A percentile compares a stretch with the other conserved stretches of the same genome.
phyloP scores from a whole-genome alignment of 2,888 invertebrate species.

The Callosobruchus maculatus region DNA sequence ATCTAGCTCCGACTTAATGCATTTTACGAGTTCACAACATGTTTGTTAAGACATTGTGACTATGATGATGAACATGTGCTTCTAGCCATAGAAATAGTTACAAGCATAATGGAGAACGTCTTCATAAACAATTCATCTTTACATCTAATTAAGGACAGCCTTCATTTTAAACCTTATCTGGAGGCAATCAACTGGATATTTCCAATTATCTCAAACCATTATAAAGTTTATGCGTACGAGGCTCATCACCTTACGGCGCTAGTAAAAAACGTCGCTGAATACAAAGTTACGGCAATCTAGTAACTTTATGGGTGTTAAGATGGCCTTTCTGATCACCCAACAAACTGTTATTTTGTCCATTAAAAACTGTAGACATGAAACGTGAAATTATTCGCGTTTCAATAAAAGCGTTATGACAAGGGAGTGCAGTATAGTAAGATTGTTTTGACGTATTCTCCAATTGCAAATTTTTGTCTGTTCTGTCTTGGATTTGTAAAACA shows the following conservation, averaged over 20 bases:
- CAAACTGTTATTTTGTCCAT: background rate
- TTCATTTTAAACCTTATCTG: background rate
- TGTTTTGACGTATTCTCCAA: too few species aligned
- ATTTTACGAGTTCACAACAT: too few species aligned
- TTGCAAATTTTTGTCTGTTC: too few species aligned
- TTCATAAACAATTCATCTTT: background rate
- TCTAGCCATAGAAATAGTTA: background rate
- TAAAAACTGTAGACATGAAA: background rate
- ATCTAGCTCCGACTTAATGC: too few species aligned
- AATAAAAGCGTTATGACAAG: too few species aligned
- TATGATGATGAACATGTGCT: too few species aligned
- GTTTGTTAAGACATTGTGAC: too few species aligned
- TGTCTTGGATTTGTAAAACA: too few species aligned
- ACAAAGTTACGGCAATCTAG: background rate
- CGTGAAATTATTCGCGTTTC: too few species aligned
- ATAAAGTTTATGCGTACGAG: background rate
- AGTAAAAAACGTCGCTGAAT: background rate
- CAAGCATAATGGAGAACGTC: background rate
- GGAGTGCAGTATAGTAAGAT: too few species aligned
- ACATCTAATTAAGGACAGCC: background rate
- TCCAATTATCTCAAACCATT: background rate
- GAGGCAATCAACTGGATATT: background rate
- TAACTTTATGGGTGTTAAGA: background rate
- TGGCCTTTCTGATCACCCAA: background rate
- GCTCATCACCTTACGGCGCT: background rate